phyloP scores from a whole-genome alignment of 2,888 invertebrate genomes.

The Pseudoips prasinana region DNA sequence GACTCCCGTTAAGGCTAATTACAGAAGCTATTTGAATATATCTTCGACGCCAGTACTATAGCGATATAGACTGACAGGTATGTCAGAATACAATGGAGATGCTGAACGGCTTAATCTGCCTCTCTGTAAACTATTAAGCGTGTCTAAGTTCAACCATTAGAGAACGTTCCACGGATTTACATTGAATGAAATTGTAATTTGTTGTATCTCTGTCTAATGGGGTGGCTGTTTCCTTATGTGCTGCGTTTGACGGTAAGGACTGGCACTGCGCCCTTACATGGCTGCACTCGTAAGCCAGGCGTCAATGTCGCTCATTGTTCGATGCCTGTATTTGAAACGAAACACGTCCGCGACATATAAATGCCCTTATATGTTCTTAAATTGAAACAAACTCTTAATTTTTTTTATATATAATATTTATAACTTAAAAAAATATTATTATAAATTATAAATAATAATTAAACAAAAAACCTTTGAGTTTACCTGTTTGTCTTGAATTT shows the following conservation, averaged over 20 bases:
- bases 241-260: constrained; percentile 30
- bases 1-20: constrained; percentile 40
- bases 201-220: constrained; percentile 52
- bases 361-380: constrained; percentile 23
- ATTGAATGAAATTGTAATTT: constrained; percentile 79
- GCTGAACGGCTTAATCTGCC: constrained; percentile 61
- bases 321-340: constrained; percentile 49
- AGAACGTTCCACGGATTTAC: constrained; percentile 61
- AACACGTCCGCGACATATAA: constrained; percentile 35
- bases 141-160: constrained; percentile 66
- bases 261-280: constrained; percentile 50
- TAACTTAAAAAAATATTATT: too few relatives aligned
- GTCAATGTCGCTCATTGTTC: constrained; percentile 63
- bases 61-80: constrained; percentile 51
- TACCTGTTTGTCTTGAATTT: too few relatives aligned
- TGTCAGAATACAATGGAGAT: constrained; percentile 54
- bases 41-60: constrained; percentile 30
- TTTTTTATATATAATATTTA: too few relatives aligned
- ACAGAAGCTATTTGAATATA: constrained; percentile 45
- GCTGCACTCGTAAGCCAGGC: constrained; percentile 43
- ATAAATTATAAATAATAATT: too few relatives aligned
- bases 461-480: too few relatives aligned
- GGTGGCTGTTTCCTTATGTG: constrained; percentile 56
- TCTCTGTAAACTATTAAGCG: constrained; percentile 63
- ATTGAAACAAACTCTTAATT: constrained; percentile 15